These are phyloP conservation scores for Crotalus horridus DNA, from an alignment of 2,113 vertebrate genomes.

Conservation along the genomic window DNA sequence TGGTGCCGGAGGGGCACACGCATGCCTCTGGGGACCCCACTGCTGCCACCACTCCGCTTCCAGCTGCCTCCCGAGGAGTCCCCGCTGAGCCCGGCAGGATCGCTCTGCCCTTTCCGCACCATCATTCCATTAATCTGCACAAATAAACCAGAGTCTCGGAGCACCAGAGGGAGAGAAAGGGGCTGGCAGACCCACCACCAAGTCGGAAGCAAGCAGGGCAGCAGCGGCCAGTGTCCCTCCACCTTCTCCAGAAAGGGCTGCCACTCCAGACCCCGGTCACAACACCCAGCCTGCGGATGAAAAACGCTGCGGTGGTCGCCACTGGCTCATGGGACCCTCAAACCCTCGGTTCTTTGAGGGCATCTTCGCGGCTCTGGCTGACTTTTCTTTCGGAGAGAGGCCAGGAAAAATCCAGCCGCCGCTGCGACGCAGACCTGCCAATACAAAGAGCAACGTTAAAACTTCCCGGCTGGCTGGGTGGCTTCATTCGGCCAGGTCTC, in stretches of 20 bases:
- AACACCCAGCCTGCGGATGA: constrained; percentile 21
- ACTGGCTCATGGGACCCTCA: constrained; percentile 24
- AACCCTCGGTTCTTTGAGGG: constrained; percentile 50
- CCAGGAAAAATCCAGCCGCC: not conserved
- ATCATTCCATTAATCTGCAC: constrained; percentile 81
- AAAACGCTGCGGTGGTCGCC: not conserved
- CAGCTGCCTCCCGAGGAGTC: constrained; percentile 69
- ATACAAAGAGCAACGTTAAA: not conserved
- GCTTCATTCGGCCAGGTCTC: not conserved
- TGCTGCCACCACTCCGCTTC: constrained; percentile 50
- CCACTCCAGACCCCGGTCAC: not conserved
- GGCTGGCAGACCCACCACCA: not conserved
- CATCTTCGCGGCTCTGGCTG: constrained; percentile 38
- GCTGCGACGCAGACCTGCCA: not conserved
- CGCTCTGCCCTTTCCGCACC: constrained; percentile 76
- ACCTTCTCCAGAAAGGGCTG: constrained; percentile 16
- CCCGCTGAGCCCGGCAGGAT: constrained; percentile 75
- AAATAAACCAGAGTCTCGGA: constrained; percentile 58
- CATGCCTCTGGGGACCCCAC: constrained; percentile 76
- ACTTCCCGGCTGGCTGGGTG: not conserved
- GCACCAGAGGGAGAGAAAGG: constrained; percentile 27
- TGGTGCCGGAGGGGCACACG: constrained; percentile 76
- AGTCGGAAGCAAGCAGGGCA: not conserved
- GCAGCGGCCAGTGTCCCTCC: constrained; percentile 4
- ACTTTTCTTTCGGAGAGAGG: not conserved